Base-by-base conservation (phyloP, 2,797 vertebrate genomes). In the Okamejei kenojei region DNA sequence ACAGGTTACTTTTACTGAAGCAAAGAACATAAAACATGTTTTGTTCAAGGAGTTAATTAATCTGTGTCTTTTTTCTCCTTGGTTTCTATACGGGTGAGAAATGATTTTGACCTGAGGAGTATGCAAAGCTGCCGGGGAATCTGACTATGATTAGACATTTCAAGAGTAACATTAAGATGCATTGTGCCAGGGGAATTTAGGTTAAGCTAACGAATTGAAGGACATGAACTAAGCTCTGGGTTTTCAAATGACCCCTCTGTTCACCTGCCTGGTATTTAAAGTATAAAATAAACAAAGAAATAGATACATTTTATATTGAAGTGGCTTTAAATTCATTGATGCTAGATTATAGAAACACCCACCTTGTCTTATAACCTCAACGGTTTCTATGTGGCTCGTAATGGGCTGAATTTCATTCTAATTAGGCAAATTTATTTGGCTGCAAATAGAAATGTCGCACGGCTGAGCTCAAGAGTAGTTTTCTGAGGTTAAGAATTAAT, bases 71-170 rank as follows among this genome's bases (percentile, higher is more conserved):
- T 21, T 88, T 88, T 35, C 65, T 17, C 65, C 84, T 88, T 35
- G 65, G n/a, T 68, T 68, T 32, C n/a, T 65, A 35, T 63, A 23
- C 15, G 9, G 61, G n/a, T 88, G 61, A 88, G 84, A 88, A 88
- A 88, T 88, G n/a, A 68, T 88, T 88, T 68, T 88, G n/a, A 65
- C n/a, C 65, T 35, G 58, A 68, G 65, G 61, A 88, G 54, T 63
- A 61, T 86, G 58, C 29, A n/a, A n/a, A 61, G 58, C 54, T 86
- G 58, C 81, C 29, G 81, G 81, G 82, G 54, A 86, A 86, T 61
- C 29, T n/a, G 63, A 88, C 84, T 21, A 88, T 68, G 84, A 88
- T 88, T 32, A 68, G 84, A 68, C 63, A 68, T 21, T 88, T 68
- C 32, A 65, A 88, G 26, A 65, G 82, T 32, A 65, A 86, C 82